Evolutionary conservation across 2,888 invertebrate species (phyloP).

Genomic region (Onchidella celtica): DNA sequence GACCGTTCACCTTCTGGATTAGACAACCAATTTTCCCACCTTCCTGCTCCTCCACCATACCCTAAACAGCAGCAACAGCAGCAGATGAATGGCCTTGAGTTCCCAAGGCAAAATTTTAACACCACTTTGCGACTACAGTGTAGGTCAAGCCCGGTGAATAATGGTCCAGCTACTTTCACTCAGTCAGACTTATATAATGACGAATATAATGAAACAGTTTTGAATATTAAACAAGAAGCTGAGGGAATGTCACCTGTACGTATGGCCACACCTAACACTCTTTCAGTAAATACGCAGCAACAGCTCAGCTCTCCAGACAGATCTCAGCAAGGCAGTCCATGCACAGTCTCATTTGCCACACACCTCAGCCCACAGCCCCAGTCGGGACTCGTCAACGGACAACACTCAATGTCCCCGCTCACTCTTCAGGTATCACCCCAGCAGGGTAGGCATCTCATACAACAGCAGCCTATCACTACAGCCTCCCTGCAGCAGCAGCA

Average conservation of each 20-base stretch:
- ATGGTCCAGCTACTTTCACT: slow-evolving; percentile 36
- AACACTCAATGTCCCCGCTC: slow-evolving; percentile 60
- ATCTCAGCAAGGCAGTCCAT: slow-evolving; percentile 66
- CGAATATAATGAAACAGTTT: slow-evolving; percentile 26
- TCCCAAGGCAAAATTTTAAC: slow-evolving; percentile 23
- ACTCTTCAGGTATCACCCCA: slow-evolving; percentile 64
- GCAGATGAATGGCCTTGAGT: slow-evolving; percentile 22
- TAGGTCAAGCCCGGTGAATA: slow-evolving; percentile 27
- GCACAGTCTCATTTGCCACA: slow-evolving; percentile 59
- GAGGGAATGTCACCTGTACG: slow-evolving; percentile 20
- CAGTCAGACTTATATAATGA: slow-evolving; percentile 35
- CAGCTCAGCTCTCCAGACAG: slow-evolving; percentile 62
- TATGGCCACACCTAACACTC: slow-evolving; percentile 39
- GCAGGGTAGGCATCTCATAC: slow-evolving; percentile 40
- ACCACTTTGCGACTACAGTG: slow-evolving; percentile 24
- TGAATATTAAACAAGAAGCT: slow-evolving; percentile 28
- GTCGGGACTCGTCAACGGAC: slow-evolving; percentile 40
- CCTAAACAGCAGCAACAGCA: slow-evolving; percentile 60
- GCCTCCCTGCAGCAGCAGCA: slow-evolving; percentile 55
- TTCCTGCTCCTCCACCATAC: slow-evolving; percentile 81
- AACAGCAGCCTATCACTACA: slow-evolving; percentile 53
- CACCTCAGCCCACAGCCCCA: slow-evolving; percentile 58
- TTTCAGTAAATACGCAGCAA: slow-evolving; percentile 53
- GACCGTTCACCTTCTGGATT: slow-evolving; percentile 40
- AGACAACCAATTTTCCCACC: slow-evolving; percentile 69